These are phyloP conservation scores for Venusia cambrica DNA, from an alignment of 2,888 invertebrate genomes.

Conservation along the genomic window DNA sequence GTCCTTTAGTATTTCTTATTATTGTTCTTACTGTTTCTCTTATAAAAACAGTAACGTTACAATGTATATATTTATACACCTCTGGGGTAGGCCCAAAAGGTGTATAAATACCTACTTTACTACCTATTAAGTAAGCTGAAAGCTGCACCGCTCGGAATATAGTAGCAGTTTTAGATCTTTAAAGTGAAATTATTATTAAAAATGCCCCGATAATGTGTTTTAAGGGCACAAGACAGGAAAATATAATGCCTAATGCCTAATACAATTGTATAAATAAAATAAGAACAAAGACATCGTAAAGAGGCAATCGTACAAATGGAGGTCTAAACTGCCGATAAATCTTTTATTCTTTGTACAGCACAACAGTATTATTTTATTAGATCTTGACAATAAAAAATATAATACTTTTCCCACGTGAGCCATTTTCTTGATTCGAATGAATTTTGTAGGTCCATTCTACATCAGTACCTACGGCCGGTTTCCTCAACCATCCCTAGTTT, in stretches of 20 bases:
- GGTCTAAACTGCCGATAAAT: conserved; percentile 45
- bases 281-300: conserved; percentile 37
- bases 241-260: conserved; percentile 4
- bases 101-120: no score
- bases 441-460: conserved; percentile 13
- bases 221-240: conserved; percentile 13
- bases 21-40: no score
- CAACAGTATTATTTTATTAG: conserved; percentile 34
- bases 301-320: conserved; percentile 51
- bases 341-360: conserved; percentile 37
- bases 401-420: conserved; percentile 31
- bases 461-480: neutral
- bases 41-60: no score
- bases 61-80: no score
- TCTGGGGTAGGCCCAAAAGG: no score
- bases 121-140: no score
- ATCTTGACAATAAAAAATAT: conserved; percentile 32
- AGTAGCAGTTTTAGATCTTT: no score
- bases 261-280: conserved; percentile 22
- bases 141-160: no score
- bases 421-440: conserved; percentile 23
- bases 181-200: no score
- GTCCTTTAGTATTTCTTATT: no score
- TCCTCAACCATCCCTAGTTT: no score
- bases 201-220: no score